Evolutionary conservation across 1,140 invertebrate species (phyloP).

Genomic region (Eumaeus atala): DNA sequence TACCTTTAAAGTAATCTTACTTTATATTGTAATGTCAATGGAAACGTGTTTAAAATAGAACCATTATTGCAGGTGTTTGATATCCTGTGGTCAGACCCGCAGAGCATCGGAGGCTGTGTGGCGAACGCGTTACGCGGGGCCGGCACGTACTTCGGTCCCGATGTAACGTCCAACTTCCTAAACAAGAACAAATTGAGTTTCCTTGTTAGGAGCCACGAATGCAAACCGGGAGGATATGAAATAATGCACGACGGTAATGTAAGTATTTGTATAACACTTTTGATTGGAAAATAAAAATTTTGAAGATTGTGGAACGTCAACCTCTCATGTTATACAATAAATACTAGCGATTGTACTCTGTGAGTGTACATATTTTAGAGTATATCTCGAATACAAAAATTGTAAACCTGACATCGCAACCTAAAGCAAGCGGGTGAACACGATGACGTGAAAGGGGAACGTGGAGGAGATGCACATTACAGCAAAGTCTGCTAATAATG

Average conservation of each 20-base stretch:
- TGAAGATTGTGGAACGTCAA: no score
- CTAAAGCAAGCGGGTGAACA: no score
- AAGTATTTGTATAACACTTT: slow-evolving; percentile 28
- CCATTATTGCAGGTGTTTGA: slow-evolving; percentile 83
- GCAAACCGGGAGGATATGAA: slow-evolving; percentile 93
- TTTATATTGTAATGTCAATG: no score
- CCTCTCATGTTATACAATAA: no score
- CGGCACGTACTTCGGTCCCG: slow-evolving; percentile 92
- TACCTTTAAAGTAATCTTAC: no score
- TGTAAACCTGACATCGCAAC: no score
- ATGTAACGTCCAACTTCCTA: slow-evolving; percentile 87
- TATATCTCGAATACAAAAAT: no score
- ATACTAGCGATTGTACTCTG: no score
- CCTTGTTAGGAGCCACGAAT: slow-evolving; percentile 92
- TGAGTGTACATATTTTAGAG: no score
- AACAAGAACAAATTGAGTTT: slow-evolving; percentile 83
- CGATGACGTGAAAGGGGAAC: no score
- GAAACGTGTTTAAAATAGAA: neutral
- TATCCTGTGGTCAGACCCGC: slow-evolving; percentile 93
- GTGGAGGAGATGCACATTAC: neutral
- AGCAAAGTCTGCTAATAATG: neutral
- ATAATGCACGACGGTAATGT: slow-evolving; percentile 88
- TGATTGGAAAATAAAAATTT: no score
- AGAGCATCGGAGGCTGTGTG: slow-evolving; percentile 80
- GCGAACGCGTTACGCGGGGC: slow-evolving; percentile 91